Percentiles rank a stretch among this genome's conserved stretches.
These are phyloP conservation scores for Siniperca chuatsi DNA, from an alignment of 2,113 vertebrate genomes.

Conservation along the genomic window DNA sequence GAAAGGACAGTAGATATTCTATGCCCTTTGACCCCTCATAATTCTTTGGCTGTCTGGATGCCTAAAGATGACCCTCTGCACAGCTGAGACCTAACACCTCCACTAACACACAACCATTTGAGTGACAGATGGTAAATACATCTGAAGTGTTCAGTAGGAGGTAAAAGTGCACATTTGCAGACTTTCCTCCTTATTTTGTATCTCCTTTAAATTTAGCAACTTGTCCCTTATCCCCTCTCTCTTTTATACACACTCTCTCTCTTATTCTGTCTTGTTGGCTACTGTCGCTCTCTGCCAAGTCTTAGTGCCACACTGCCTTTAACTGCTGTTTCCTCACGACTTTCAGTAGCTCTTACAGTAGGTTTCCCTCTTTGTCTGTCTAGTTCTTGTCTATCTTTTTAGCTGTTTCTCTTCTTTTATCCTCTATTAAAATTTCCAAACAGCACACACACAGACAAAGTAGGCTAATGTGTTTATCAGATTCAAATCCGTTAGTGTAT, in stretches of 20 bases:
- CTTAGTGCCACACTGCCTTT: slow-evolving; percentile 7
- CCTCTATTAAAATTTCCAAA: slow-evolving; percentile 27
- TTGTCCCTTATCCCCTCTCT: background rate
- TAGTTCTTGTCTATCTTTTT: background rate
- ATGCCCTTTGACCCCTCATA: slow-evolving; percentile 50
- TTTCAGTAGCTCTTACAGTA: slow-evolving; percentile 6
- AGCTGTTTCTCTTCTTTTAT: background rate
- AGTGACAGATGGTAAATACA: slow-evolving; percentile 34
- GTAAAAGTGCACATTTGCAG: slow-evolving; percentile 9
- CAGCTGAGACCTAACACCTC: slow-evolving; percentile 38
- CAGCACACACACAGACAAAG: slow-evolving; percentile 13
- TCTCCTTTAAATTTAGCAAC: slow-evolving; percentile 7
- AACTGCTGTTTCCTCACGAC: slow-evolving; percentile 40
- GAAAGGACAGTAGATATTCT: slow-evolving; percentile 12
- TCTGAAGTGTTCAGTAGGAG: background rate
- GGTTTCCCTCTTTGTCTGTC: slow-evolving; percentile 33
- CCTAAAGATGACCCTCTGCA: slow-evolving; percentile 50
- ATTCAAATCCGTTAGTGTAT: slow-evolving; percentile 26
- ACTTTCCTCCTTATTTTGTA: slow-evolving; percentile 12
- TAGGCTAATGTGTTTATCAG: slow-evolving; percentile 47
- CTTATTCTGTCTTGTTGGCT: background rate
- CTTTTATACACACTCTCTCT: background rate
- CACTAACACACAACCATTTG: slow-evolving; percentile 12
- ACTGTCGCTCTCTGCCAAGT: slow-evolving; percentile 3
- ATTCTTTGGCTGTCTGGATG: slow-evolving; percentile 35